Conservation (phyloP, 2,113 vertebrate genomes). For the Lamprologus sp. region DNA sequence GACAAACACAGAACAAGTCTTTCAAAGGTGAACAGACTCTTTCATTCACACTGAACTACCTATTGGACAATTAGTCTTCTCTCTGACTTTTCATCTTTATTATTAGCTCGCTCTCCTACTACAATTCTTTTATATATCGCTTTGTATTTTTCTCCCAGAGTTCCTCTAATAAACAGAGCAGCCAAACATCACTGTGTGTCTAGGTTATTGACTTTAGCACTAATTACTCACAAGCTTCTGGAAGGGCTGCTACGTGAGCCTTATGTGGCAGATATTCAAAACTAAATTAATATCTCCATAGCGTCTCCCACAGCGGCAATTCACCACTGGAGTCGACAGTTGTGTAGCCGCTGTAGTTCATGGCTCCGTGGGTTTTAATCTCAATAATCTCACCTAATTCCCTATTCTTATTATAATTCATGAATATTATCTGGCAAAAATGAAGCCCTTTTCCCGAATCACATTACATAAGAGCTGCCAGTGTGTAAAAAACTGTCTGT, state of each 20-base stretch:
- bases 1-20: neutral
- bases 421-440: conserved; percentile 16
- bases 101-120: neutral
- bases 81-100: neutral
- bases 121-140: neutral
- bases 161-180: neutral
- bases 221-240: conserved; percentile 58
- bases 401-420: conserved; percentile 28
- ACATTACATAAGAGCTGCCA: neutral
- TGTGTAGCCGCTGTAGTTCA: conserved; percentile 12
- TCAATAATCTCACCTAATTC: conserved; percentile 40
- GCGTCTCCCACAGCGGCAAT: conserved; percentile 9
- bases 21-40: neutral
- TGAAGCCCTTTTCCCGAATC: conserved; percentile 7
- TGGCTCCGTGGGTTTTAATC: conserved; percentile 40
- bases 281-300: conserved; percentile 38
- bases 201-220: conserved; percentile 42
- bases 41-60: neutral
- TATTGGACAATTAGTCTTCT: neutral
- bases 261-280: conserved; percentile 45
- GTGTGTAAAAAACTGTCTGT: neutral
- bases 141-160: neutral
- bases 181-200: conserved; percentile 29
- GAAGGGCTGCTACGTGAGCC: neutral
- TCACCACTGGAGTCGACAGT: conserved; percentile 5